phyloP scores from a whole-genome alignment of 2,113 vertebrate genomes.

The Sylvilagus bachmani region DNA sequence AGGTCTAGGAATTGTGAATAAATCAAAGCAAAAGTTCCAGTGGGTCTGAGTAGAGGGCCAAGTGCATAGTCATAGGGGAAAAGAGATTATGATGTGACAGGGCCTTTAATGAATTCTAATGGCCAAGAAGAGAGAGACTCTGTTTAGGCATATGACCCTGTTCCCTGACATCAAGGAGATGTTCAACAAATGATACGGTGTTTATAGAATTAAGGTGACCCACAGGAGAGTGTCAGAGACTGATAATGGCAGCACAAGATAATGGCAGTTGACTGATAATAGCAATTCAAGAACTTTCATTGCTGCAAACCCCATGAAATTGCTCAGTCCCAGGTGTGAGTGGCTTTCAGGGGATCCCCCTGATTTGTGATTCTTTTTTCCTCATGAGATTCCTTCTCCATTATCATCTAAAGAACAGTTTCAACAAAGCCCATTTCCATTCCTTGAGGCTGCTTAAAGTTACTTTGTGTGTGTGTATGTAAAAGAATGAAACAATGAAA shows the following conservation, averaged over 20 bases:
- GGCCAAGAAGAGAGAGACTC: neutral
- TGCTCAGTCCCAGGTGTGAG: neutral
- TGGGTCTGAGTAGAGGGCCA: neutral
- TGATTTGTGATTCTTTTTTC: neutral
- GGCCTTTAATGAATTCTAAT: neutral
- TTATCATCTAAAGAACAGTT: neutral
- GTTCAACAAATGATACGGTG: neutral
- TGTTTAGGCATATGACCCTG: accelerated
- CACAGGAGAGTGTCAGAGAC: neutral
- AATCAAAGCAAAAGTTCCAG: neutral
- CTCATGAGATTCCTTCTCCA: neutral
- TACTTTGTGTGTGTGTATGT: neutral
- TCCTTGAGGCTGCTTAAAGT: neutral
- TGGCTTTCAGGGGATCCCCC: neutral
- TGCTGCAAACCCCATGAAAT: neutral
- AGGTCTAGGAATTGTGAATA: neutral
- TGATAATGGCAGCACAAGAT: too few relatives aligned
- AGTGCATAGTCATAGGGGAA: too few relatives aligned
- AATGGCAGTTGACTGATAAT: too few relatives aligned
- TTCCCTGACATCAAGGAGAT: neutral
- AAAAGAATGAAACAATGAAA: neutral
- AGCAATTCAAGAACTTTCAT: neutral
- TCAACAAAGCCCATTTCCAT: neutral
- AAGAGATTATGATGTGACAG: neutral
- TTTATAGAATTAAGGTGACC: neutral